Percentiles rank a stretch among this genome's conserved stretches.
These are phyloP conservation scores for Dissostichus mawsoni DNA, from an alignment of 2,113 vertebrate species.

Conservation along the genomic window DNA sequence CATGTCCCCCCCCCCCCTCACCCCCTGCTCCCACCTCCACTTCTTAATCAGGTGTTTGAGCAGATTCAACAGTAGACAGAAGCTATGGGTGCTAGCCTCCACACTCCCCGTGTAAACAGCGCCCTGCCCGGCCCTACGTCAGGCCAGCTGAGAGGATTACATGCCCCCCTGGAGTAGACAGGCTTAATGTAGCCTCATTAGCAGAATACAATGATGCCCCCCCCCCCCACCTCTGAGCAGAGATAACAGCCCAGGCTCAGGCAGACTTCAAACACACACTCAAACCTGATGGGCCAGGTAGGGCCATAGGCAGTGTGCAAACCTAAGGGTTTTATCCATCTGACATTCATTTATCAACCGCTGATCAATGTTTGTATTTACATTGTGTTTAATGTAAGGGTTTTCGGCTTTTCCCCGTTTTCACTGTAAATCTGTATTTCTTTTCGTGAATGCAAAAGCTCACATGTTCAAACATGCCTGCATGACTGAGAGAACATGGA, in stretches of 20 bases:
- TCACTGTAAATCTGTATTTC: background rate
- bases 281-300: conserved; percentile 3
- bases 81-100: conserved; percentile 60
- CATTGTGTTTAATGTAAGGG: background rate
- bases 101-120: conserved; percentile 76
- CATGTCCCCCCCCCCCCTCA: conserved; percentile 19
- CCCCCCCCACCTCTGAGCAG: conserved; percentile 71
- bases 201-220: conserved; percentile 83
- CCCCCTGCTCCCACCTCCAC: conserved; percentile 18
- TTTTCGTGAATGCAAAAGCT: background rate
- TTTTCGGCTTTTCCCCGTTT: background rate
- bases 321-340: background rate
- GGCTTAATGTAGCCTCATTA: conserved; percentile 84
- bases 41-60: conserved; percentile 75
- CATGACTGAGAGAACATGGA: background rate
- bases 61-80: conserved; percentile 59
- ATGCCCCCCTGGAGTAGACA: conserved; percentile 77
- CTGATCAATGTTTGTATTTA: background rate
- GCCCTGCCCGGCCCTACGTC: conserved; percentile 71
- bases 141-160: conserved; percentile 83
- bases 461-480: background rate
- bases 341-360: background rate
- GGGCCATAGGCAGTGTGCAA: background rate
- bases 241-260: conserved; percentile 71
- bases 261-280: conserved; percentile 69